phyloP scores from a whole-genome alignment of 2,797 vertebrate species.

The Neosalanx taihuensis region DNA sequence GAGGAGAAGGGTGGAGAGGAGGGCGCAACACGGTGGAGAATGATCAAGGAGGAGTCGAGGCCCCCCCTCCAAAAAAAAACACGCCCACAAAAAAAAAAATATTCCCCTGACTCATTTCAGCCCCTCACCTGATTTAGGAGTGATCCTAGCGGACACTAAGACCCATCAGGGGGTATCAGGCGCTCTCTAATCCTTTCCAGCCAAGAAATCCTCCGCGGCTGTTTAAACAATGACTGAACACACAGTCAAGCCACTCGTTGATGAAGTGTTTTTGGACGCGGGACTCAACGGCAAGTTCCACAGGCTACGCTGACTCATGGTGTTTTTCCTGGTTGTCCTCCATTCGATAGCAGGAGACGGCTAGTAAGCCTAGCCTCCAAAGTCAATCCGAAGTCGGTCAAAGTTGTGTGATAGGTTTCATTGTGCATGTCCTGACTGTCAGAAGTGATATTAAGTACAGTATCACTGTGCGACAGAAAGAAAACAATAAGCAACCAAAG shows the following conservation, averaged over 20 bases:
- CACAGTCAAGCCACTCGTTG: constrained; percentile 40
- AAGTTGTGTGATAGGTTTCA: too few species aligned
- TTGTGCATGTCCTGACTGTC: too few species aligned
- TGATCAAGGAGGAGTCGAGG: constrained; percentile 12
- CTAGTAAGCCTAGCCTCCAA: too few species aligned
- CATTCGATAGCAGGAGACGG: neutral
- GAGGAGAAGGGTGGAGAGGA: too few species aligned
- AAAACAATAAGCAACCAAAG: too few species aligned
- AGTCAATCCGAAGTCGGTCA: too few species aligned
- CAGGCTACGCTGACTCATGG: neutral
- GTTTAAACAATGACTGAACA: constrained; percentile 47
- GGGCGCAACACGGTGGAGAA: neutral
- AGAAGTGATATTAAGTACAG: too few species aligned
- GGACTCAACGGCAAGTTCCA: neutral
- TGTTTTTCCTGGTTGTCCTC: neutral
- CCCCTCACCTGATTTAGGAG: constrained; percentile 32
- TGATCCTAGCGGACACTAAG: constrained; percentile 35
- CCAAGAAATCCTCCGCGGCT: constrained; percentile 26
- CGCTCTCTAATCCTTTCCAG: constrained; percentile 26
- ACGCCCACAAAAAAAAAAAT: neutral
- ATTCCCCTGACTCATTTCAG: too few species aligned
- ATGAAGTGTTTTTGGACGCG: constrained; percentile 25
- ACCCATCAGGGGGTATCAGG: neutral
- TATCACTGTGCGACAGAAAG: too few species aligned
- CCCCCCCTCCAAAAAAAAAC: constrained; percentile 16